Evolutionary conservation across 2,888 invertebrate genomes (phyloP), one percentile per base, ranked within the genome.

Genomic region (Aplocera efformata): DNA sequence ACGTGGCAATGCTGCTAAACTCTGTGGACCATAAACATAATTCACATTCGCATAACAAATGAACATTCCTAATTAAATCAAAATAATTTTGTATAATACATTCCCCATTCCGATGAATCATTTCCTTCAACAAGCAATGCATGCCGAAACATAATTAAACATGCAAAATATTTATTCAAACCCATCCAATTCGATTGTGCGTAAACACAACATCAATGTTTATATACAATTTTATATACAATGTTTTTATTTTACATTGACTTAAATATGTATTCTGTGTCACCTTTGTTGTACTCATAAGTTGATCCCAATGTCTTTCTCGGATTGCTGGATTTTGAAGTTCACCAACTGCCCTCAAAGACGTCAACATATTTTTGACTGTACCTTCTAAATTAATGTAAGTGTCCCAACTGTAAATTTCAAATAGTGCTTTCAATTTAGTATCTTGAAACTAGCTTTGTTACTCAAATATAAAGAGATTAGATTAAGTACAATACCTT

Each of bases 351-450:
- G 98, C 98, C 67, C 97, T 91, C 41, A 98, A 84, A 0, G 98
- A 98, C 1, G 98, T 98, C 34, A 98, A 81, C 94, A 98, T 98
- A 78, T 98, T 98, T 84, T 98, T 98, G 0, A 98, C 97, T 0
- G 94, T 96, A 6, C 95, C 93, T 80, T 98, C 98, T 30, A 98
- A 85, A 32, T 93, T 94, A 0, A 92, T 89, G 68, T 96, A 98
- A 0, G 96, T 94, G 65, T 98, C 96, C 98, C 98, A 98, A 46
- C 88, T 89, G 57, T 34, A 72, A 67, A 36, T 30, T 7, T 17
- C 27, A 6, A 33, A 11, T 30, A n/a, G n/a, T n/a, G n/a, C n/a
- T 20, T 20, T 7, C 7, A 28, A 11, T 11, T 1, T 6, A 13
- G 0, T 23, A 8, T 9, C 9, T 31, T 9, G 5, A 22, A 22